Conservation (phyloP, 2,888 invertebrate genomes). For the Oxycera nigricornis region DNA sequence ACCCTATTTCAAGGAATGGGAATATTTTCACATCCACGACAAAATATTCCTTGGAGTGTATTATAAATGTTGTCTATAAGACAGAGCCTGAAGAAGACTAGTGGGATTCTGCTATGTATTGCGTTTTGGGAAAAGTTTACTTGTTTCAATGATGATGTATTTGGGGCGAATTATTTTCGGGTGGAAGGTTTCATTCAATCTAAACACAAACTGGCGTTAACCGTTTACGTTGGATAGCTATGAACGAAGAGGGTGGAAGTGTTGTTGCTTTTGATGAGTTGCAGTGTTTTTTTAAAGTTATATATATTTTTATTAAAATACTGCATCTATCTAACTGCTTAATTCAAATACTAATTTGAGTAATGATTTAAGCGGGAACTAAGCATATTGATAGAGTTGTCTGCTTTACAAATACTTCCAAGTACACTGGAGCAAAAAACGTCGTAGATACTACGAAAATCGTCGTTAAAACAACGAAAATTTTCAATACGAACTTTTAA, state of each 20-base stretch:
- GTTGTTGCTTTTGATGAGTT: too few species aligned
- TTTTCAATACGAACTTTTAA: too few species aligned
- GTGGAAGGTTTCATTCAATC: background rate
- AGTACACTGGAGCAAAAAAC: too few species aligned
- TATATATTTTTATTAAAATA: too few species aligned
- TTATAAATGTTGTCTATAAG: constrained; percentile 22
- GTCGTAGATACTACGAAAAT: too few species aligned
- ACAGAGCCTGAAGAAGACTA: constrained; percentile 24
- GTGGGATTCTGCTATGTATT: background rate
- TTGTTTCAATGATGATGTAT: constrained; percentile 17
- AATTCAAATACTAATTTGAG: too few species aligned
- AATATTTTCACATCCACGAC: constrained; percentile 3
- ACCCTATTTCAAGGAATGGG: background rate
- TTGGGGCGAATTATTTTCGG: constrained; percentile 19
- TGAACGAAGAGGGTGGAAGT: background rate
- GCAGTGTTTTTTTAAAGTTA: too few species aligned
- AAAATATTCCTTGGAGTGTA: background rate
- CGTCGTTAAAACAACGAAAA: too few species aligned
- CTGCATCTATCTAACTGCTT: too few species aligned
- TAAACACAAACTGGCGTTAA: background rate
- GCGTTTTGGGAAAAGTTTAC: background rate
- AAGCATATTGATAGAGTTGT: too few species aligned
- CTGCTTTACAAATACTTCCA: too few species aligned
- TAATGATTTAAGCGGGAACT: too few species aligned
- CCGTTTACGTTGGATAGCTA: background rate